Evolutionary conservation across 2,888 invertebrate species (phyloP), one percentile per base, ranked within the genome.

Genomic region (Neoaliturus tenellus): DNA sequence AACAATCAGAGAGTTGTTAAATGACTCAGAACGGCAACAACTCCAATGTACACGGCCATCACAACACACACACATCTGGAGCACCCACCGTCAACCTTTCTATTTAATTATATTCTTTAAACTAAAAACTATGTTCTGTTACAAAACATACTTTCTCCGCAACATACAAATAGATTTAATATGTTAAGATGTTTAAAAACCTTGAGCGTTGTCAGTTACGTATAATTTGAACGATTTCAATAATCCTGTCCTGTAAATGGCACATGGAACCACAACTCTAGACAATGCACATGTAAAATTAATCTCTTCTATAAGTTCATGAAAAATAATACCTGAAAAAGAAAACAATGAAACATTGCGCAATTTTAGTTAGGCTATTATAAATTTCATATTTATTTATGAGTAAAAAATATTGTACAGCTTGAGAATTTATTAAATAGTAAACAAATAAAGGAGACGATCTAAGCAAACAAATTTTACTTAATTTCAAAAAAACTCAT

Each of bases 151-250:
- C 35, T 35, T 55, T 75, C 75, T 75, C 48, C 28, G 31, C 17
- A 23, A 51, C 55, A 28, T 78, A 78, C 78, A 78, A 78, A 55
- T 78, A 78, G 78, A 51, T 78, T 78, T 51, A n/a, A 55, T 55
- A 4, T 55, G 55, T 75, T 73, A 75, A 71, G 71, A 35, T 75
- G 73, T 75, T 75, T 75, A 44, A 75, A 75, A 78, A 78, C 23
- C 51, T 78, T 78, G 78, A 78, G 78, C 78, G 14, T 78, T 51
- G 33, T 78, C 31, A 51, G 78, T 78, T 78, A 78, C 78, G 78
- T 78, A 78, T 78, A 78, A 78, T 78, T 78, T 78, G 78, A 78
- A 78, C 78, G 20, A 48, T 44, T 51, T 14, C 8, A 48, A 48
- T 75, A 28, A 55, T 78, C 55, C 78, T 78, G 78, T 35, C 31